These are phyloP conservation scores for Pipistrellus nathusii DNA, from an alignment of 2,797 vertebrate genomes.

Conservation along the genomic window DNA sequence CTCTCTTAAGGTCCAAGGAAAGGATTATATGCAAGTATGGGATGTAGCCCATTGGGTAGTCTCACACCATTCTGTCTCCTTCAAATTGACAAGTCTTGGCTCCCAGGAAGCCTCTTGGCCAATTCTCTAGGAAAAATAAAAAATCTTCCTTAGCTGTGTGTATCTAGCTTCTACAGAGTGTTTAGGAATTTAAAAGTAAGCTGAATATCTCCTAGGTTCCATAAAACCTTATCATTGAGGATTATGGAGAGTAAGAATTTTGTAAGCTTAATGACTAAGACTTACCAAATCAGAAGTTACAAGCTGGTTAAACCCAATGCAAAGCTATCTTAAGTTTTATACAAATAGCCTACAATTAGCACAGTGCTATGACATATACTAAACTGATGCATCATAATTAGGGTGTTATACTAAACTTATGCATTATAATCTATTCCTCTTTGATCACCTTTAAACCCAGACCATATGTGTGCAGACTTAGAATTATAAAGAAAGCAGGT, in stretches of 20 bases:
- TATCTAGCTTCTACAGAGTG: constrained; percentile 2
- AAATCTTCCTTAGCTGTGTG: neutral
- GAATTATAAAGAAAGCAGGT: neutral
- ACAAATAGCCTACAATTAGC: neutral
- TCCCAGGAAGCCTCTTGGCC: neutral
- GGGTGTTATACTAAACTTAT: neutral
- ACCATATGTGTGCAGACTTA: neutral
- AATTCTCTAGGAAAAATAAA: neutral
- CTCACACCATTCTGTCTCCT: neutral
- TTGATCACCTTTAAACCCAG: neutral
- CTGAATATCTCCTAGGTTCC: neutral
- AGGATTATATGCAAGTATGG: neutral
- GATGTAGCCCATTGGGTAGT: neutral
- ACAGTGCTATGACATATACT: neutral
- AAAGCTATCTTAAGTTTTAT: neutral
- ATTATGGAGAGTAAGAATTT: neutral
- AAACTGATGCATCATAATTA: neutral
- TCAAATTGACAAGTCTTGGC: neutral
- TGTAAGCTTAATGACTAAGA: neutral
- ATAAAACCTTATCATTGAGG: neutral
- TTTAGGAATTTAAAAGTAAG: neutral
- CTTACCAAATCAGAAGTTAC: neutral
- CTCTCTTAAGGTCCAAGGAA: neutral
- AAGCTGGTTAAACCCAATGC: neutral
- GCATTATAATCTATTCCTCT: neutral